These are phyloP conservation scores for Chironomus tepperi DNA, from an alignment of 1,140 invertebrate genomes.

Conservation along the genomic window DNA sequence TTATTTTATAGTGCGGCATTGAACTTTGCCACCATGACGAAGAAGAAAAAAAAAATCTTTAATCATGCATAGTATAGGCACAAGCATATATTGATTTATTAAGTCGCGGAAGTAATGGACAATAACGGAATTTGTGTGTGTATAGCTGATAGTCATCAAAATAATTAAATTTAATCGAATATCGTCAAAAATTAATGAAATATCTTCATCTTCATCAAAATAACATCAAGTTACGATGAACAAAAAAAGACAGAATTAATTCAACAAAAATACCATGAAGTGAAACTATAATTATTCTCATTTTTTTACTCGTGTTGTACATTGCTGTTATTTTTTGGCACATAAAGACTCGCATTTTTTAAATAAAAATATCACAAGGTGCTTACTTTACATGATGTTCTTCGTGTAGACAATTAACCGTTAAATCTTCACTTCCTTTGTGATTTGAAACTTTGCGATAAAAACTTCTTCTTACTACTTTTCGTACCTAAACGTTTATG, in stretches of 20 bases:
- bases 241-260: neutral
- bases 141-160: neutral
- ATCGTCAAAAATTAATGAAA: neutral
- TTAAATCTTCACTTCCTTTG: neutral
- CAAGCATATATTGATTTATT: neutral
- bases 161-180: neutral
- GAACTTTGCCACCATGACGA: neutral
- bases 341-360: neutral
- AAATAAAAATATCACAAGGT: conserved; percentile 3
- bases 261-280: conserved; percentile 7
- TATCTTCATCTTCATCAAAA: neutral
- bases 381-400: neutral
- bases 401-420: neutral
- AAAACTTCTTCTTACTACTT: neutral
- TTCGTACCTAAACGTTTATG: neutral
- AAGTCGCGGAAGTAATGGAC: conserved; percentile 4
- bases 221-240: neutral
- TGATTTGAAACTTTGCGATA: neutral
- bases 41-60: neutral
- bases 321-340: neutral
- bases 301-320: neutral
- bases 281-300: conserved; percentile 11
- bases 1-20: neutral
- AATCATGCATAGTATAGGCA: neutral
- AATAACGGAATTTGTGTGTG: neutral